These are phyloP conservation scores for Harpegnathos saltator DNA, from an alignment of 1,140 invertebrate genomes.

Conservation along the genomic window DNA sequence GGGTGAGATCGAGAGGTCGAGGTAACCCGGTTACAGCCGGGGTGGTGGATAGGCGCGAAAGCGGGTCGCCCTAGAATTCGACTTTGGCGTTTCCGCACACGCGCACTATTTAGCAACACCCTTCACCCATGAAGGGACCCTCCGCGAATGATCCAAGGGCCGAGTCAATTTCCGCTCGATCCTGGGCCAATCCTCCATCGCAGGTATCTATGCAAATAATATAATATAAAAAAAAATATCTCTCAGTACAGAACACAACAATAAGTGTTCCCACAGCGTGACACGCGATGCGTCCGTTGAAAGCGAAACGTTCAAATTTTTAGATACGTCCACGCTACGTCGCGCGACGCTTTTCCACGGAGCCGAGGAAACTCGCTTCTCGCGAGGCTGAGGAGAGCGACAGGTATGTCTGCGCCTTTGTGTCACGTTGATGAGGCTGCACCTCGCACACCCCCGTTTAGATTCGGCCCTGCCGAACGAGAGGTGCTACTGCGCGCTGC, in stretches of 20 bases:
- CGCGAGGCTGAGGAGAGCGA: too few relatives aligned
- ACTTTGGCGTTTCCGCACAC: slow-evolving; percentile 62
- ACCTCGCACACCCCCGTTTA: slow-evolving; percentile 4
- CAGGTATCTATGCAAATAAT: too few relatives aligned
- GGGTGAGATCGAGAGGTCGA: slow-evolving; percentile 65
- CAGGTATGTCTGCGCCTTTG: too few relatives aligned
- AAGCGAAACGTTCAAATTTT: too few relatives aligned
- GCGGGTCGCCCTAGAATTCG: slow-evolving; percentile 72
- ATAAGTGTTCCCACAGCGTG: too few relatives aligned
- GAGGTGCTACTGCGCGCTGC: background rate
- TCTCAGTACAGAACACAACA: too few relatives aligned
- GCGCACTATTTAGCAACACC: slow-evolving; percentile 40
- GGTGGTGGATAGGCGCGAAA: slow-evolving; percentile 69
- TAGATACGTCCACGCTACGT: too few relatives aligned
- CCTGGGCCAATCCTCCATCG: too few relatives aligned
- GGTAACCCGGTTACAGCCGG: slow-evolving; percentile 67
- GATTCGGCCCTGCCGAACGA: slow-evolving; percentile 29
- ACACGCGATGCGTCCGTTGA: too few relatives aligned
- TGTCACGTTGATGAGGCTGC: background rate
- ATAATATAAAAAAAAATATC: too few relatives aligned
- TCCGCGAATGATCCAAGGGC: background rate
- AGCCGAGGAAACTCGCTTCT: too few relatives aligned
- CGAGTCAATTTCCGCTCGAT: background rate
- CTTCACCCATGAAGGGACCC: background rate
- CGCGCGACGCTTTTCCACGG: too few relatives aligned